These are phyloP conservation scores for Lobophora halterata DNA, from an alignment of 2,888 invertebrate species.

Conservation along the genomic window DNA sequence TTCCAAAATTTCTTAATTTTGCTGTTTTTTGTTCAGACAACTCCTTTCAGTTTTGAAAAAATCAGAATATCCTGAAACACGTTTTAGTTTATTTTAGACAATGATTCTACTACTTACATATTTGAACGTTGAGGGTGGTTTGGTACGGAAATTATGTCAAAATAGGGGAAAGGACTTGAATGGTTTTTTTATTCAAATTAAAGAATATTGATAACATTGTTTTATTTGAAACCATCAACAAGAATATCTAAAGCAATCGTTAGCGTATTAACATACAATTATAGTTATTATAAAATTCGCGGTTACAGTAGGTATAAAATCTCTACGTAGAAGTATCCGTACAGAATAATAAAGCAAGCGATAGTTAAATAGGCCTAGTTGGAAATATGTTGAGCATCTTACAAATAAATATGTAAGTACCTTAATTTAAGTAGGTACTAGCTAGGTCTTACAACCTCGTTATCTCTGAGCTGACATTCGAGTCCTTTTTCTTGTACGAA, in stretches of 20 bases:
- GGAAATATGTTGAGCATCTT: constrained; percentile 47
- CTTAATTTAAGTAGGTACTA: no score
- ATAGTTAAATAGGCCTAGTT: constrained; percentile 25
- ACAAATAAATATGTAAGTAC: no score
- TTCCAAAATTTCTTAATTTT: no score
- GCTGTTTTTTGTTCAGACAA: no score
- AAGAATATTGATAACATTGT: constrained; percentile 15
- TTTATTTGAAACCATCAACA: constrained; percentile 20
- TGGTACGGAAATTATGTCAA: background rate
- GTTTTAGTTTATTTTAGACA: no score
- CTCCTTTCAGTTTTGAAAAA: no score
- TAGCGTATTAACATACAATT: constrained; percentile 5
- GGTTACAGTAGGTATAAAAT: constrained; percentile 16
- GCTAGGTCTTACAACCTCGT: constrained; percentile 80
- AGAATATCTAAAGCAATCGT: constrained; percentile 12
- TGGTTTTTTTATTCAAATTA: background rate
- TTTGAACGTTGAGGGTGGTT: no score
- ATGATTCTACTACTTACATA: no score
- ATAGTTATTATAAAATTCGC: constrained; percentile 12
- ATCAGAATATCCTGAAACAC: no score
- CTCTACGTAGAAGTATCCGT: no score
- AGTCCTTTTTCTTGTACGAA: constrained; percentile 74
- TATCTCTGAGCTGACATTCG: constrained; percentile 85
- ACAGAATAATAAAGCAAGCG: no score
- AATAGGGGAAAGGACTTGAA: background rate